Conservation (phyloP, 2,888 invertebrate species). For the Balanococcus diminutus region DNA sequence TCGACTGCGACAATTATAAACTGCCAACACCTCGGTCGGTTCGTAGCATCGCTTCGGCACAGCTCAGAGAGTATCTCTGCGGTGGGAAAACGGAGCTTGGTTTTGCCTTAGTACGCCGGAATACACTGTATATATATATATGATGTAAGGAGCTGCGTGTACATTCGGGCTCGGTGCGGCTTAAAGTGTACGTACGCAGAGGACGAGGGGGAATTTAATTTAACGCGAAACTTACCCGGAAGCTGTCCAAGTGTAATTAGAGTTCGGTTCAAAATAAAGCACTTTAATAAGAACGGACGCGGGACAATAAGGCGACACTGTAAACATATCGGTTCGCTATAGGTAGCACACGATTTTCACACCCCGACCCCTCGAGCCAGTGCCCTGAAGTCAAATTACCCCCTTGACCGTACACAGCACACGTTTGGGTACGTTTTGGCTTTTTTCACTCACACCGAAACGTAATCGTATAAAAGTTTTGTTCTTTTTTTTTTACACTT, state of each 20-base stretch:
- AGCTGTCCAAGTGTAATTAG: slow-evolving; percentile 39
- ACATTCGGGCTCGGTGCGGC: neutral
- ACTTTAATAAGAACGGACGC: slow-evolving; percentile 40
- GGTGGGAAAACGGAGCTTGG: neutral
- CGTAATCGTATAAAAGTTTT: neutral
- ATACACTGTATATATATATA: too few species aligned
- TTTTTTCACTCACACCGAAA: too few species aligned
- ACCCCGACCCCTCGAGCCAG: neutral
- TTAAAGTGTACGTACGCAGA: neutral
- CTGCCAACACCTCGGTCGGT: neutral
- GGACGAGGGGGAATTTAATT: neutral
- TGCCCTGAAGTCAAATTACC: neutral
- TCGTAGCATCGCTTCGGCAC: neutral
- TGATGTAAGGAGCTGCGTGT: neutral
- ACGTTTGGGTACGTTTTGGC: neutral
- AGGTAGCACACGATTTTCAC: neutral
- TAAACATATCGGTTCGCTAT: slow-evolving; percentile 35
- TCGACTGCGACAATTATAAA: neutral
- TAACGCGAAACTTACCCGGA: slow-evolving; percentile 31
- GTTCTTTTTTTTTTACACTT: neutral
- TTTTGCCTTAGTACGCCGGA: neutral
- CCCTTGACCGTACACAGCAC: too few species aligned
- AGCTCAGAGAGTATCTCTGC: neutral
- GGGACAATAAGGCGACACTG: slow-evolving; percentile 32
- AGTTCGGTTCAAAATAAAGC: slow-evolving; percentile 35